Base-by-base conservation (phyloP, 1,140 invertebrate species). In the Akabosia matsudoensis region DNA sequence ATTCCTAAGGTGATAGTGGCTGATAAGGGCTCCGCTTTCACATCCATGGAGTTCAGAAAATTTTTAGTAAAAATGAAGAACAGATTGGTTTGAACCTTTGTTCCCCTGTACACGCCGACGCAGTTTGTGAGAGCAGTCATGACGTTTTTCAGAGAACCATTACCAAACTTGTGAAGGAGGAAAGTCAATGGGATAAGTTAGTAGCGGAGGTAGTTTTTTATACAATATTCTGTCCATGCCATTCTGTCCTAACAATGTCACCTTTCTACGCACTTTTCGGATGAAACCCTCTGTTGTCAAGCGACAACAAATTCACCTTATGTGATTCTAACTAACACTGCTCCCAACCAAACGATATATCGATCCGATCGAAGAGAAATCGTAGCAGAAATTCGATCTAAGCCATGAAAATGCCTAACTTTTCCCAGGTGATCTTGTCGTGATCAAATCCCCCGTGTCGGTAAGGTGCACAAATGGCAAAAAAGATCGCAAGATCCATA, bases 231-330 rank as follows among this genome's bases (percentile, higher is more conserved):
- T n/a, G n/a, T 0, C 81, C 84, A 26, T 37, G 82, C 1, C 86
- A 88, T 70, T 77, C 76, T 54, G 81, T 83, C 0, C 86, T 84
- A 0, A 80, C 82, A 30, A 85, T 83, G 78, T 77, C 83, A 13
- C 84, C 85, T 3, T 84, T 85, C 73, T 84, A 86, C 82, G 37
- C 87, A 2, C 28, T 87, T 26, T 87, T 85, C 70, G 85, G 85
- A 4, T 77, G 78, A 67, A 83, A 84, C 82, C 85, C 31, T 81
- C 76, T 34, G 74, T 80, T 56, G 81, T 84, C 34, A 83, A 1
- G 26, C 13, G 51, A 74, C 22, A 3, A 13, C 28, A 2, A 1
- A 26, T 16, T 22, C 3, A 4, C 28, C 2, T 10, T 67, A 7
- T 10, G 14, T 24, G 33, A 52, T 7, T 33, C 30, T 14, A 45